Evolutionary conservation across 2,888 invertebrate species (phyloP), one percentile per base, ranked within the genome.

Genomic region (Brassicogethes aeneus): DNA sequence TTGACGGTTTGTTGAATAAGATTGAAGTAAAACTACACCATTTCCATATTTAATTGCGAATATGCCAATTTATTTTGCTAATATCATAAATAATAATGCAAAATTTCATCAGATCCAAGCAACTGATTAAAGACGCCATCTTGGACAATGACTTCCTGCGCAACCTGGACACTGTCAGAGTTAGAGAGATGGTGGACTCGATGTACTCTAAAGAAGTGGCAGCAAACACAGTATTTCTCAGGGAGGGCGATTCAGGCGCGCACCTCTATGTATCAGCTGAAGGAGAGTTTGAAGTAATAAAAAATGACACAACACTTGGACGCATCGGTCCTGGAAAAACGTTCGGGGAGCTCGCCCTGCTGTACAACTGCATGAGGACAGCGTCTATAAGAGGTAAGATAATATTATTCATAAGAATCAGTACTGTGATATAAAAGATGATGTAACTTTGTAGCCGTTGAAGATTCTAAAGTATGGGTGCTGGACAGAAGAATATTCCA

Each of bases 281-380:
- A 53, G 84, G 84, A 5, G 77, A 80, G 45, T 71, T 82, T 50
- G 80, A 82, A 60, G 81, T 84, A 2, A 72, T 77, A 34, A 79
- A 82, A 53, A 78, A 79, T 45, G 75, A 71, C 16, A 72, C 74
- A 48, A 70, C 74, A 2, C 64, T 84, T 37, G 81, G 82, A 0
- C 72, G 70, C 39, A 75, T 83, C 73, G 75, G 76, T 2, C 72
- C 80, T 0, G 82, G 82, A 3, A 72, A 76, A 71, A 68, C 80
- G 60, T 61, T 83, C 71, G 82, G 83, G 12, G 83, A 84, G 61
- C 64, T 84, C 38, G 83, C 83, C n/a, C 76, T 85, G 49, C 68
- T 85, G 2, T 85, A 85, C 66, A 83, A 84, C 63, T 84, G 83
- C 61, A 80, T 79, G 8, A 64, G 81, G 46, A 82, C 81, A 2